Evolutionary conservation across 2,888 invertebrate genomes (phyloP), one percentile per base, ranked within the genome.

Genomic region (Furcula furcula): DNA sequence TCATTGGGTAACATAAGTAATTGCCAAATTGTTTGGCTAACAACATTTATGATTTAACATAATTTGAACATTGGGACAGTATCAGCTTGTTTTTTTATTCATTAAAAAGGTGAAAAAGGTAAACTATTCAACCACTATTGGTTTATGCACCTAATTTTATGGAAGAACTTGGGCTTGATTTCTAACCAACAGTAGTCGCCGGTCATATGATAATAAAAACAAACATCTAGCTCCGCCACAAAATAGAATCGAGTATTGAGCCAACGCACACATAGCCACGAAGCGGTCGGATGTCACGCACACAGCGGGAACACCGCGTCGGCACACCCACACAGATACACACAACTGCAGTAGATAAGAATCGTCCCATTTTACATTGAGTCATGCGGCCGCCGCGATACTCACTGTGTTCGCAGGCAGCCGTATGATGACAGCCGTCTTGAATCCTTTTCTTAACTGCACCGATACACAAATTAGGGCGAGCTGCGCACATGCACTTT

Each of bases 191-290:
- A 78, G 58, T 67, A 75, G 70, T 74, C 71, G 65, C 69, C 74
- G 73, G 78, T 81, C 86, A 81, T 81, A 82, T 84, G 85, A 85
- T 86, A 86, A 87, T 87, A 87, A 87, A 87, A 87, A 87, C 87
- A 88, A 87, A 87, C 87, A 88, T 78, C 73, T 78, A 81, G 81
- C 70, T 73, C 71, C 63, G 76, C 71, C 80, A 79, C 83, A 83
- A 86, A 87, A 87, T 87, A 87, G 85, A 85, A 83, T 75, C 65
- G 73, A 86, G 76, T 85, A 87, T 85, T 76, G 86, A 86, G 87
- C 87, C 82, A 85, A 85, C 81, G 78, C 84, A 73, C 65, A 68
- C 76, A 68, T 37, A 53, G 51, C 38, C 47, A 48, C 39, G 31
- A 45, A 68, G 71, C 78, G 81, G 77, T 82, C 80, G 82, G 80